Percentiles rank a stretch among this genome's conserved stretches.
Evolutionary conservation across 2,888 invertebrate genomes (phyloP).

Genomic region (Pemphredon lugubris): DNA sequence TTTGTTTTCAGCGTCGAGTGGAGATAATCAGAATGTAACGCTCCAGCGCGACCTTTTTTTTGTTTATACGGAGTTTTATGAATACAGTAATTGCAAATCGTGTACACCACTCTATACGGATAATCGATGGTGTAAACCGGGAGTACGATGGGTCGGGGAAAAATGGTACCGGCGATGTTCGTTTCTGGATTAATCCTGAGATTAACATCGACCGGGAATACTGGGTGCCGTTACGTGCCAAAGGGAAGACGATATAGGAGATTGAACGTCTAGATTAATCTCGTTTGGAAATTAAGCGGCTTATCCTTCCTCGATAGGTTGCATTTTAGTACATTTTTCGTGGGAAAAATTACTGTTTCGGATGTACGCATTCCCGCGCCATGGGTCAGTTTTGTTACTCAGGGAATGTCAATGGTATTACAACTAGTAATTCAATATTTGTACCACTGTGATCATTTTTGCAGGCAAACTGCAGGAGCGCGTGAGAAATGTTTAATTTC

Average conservation of each 20-base stretch:
- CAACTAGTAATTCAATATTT: too few relatives aligned
- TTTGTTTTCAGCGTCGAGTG: not conserved
- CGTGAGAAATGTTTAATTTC: too few relatives aligned
- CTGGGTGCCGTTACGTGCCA: constrained; percentile 55
- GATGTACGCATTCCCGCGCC: too few relatives aligned
- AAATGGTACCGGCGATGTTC: constrained; percentile 53
- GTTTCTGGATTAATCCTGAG: constrained; percentile 63
- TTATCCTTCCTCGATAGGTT: constrained; percentile 60
- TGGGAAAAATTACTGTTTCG: not conserved
- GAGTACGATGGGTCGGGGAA: constrained; percentile 46
- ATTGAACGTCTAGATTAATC: constrained; percentile 66
- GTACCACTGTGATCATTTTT: too few relatives aligned
- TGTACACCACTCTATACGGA: not conserved
- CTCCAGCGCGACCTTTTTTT: not conserved
- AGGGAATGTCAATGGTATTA: too few relatives aligned
- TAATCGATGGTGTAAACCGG: constrained; percentile 45
- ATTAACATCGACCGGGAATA: constrained; percentile 58
- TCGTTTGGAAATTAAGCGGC: constrained; percentile 67
- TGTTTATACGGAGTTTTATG: not conserved
- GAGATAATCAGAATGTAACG: constrained; percentile 2
- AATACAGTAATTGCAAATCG: not conserved
- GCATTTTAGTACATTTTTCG: constrained; percentile 27
- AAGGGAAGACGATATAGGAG: constrained; percentile 58
- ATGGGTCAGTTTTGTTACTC: too few relatives aligned
- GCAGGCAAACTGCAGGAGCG: too few relatives aligned